phyloP scores from a whole-genome alignment of 2,888 invertebrate genomes.

The Idaea aversata region DNA sequence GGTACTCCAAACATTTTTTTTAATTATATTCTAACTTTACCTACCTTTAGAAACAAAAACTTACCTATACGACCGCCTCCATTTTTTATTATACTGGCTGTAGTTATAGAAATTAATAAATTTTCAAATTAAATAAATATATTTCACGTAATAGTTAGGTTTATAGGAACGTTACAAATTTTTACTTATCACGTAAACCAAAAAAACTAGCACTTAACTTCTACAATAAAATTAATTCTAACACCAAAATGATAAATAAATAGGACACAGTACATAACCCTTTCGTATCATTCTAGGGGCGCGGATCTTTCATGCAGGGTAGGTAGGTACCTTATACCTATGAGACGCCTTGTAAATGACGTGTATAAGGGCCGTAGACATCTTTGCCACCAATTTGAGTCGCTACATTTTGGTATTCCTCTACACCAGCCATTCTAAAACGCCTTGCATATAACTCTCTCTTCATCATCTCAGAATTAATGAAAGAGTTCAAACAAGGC shows the following conservation, averaged over 20 bases:
- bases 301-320: neutral
- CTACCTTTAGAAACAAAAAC: no score
- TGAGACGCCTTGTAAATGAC: neutral
- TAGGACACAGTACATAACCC: conserved; percentile 26
- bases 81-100: no score
- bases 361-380: neutral
- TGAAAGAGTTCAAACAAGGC: conserved; percentile 67
- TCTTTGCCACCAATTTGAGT: conserved; percentile 7
- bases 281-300: neutral
- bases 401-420: neutral
- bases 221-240: conserved; percentile 41
- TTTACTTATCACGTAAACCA: conserved; percentile 56
- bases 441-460: conserved; percentile 45
- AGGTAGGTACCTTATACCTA: neutral
- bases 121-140: neutral
- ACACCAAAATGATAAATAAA: conserved; percentile 31
- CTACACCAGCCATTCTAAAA: conserved; percentile 4
- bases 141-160: conserved; percentile 41
- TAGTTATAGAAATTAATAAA: conserved; percentile 30
- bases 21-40: conserved; percentile 1
- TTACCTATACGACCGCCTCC: no score
- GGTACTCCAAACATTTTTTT: conserved; percentile 5
- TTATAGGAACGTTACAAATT: conserved; percentile 53
- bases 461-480: conserved; percentile 54
- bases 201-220: conserved; percentile 47